phyloP scores from a whole-genome alignment of 2,113 vertebrate genomes.

The Grallaria varia region DNA sequence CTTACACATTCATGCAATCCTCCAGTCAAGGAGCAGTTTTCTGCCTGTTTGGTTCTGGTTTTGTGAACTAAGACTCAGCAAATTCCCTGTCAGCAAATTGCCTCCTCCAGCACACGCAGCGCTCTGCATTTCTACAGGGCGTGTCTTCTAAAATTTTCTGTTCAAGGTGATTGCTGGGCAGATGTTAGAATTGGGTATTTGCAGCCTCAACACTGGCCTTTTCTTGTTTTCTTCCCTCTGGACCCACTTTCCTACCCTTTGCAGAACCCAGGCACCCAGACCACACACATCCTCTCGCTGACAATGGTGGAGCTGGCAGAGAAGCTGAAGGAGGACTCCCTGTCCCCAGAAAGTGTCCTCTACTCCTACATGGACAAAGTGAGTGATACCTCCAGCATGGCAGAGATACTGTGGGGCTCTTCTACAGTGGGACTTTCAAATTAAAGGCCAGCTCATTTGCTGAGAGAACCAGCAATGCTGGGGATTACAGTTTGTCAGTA shows the following conservation, averaged over 20 bases:
- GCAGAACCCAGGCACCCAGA: conserved; percentile 59
- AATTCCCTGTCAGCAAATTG: background rate
- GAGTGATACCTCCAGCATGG: background rate
- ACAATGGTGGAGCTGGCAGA: conserved; percentile 71
- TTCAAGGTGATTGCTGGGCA: background rate
- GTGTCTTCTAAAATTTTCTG: background rate
- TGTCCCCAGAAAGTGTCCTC: conserved; percentile 76
- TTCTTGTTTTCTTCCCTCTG: background rate
- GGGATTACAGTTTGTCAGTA: background rate
- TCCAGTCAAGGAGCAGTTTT: background rate
- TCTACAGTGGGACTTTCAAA: background rate
- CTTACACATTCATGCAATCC: background rate
- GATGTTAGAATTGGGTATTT: background rate
- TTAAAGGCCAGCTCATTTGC: background rate
- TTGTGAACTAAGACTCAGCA: background rate
- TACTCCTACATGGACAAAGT: conserved; percentile 81
- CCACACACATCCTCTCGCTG: conserved; percentile 53
- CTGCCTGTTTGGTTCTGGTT: background rate
- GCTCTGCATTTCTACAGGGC: background rate
- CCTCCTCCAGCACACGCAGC: background rate
- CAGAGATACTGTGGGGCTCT: background rate
- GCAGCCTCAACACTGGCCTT: background rate
- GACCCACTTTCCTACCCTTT: background rate
- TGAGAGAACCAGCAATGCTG: background rate
- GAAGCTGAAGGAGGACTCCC: conserved; percentile 64